Percentiles rank a stretch among this genome's conserved stretches.
phyloP scores from a whole-genome alignment of 2,888 invertebrate genomes.

The Pinctada fucata region DNA sequence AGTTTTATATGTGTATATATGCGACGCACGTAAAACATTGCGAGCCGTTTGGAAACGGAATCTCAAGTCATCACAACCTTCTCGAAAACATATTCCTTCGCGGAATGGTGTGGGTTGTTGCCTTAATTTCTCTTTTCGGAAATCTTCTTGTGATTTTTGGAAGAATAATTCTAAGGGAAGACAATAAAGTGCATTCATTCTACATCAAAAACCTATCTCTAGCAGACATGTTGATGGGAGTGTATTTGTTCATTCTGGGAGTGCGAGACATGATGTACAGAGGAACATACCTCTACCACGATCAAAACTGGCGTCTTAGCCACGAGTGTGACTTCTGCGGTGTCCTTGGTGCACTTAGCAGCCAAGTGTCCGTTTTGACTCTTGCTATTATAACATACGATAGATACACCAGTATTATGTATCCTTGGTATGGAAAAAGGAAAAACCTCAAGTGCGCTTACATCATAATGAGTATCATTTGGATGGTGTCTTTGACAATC shows the following conservation, averaged over 20 bases:
- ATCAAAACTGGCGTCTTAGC: slow-evolving; percentile 81
- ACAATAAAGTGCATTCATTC: slow-evolving; percentile 75
- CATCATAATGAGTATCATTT: slow-evolving; percentile 46
- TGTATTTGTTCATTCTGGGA: slow-evolving; percentile 82
- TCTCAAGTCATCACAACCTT: slow-evolving; percentile 55
- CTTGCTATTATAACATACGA: slow-evolving; percentile 55
- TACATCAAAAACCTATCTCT: slow-evolving; percentile 82
- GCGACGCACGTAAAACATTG: slow-evolving; percentile 45
- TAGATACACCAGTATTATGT: slow-evolving; percentile 55
- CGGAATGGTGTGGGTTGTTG: slow-evolving; percentile 82
- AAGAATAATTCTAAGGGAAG: slow-evolving; percentile 78
- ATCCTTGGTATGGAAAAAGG: slow-evolving; percentile 49
- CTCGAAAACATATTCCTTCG: slow-evolving; percentile 54
- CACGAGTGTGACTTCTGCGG: slow-evolving; percentile 81
- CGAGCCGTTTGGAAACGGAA: slow-evolving; percentile 53
- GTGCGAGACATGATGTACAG: slow-evolving; percentile 79
- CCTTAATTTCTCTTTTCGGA: slow-evolving; percentile 80
- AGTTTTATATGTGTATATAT: slow-evolving; percentile 54
- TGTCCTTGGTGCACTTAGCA: slow-evolving; percentile 72
- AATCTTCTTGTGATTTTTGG: slow-evolving; percentile 78
- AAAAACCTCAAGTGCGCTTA: slow-evolving; percentile 48
- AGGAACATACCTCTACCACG: slow-evolving; percentile 80
- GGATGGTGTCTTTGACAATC: slow-evolving; percentile 46
- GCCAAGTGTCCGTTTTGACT: slow-evolving; percentile 56
- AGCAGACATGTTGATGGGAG: slow-evolving; percentile 83